Percentiles rank a stretch among this genome's conserved stretches.
Evolutionary conservation across 2,797 vertebrate genomes (phyloP).

Genomic region (Enteromius afrohamiltoni): DNA sequence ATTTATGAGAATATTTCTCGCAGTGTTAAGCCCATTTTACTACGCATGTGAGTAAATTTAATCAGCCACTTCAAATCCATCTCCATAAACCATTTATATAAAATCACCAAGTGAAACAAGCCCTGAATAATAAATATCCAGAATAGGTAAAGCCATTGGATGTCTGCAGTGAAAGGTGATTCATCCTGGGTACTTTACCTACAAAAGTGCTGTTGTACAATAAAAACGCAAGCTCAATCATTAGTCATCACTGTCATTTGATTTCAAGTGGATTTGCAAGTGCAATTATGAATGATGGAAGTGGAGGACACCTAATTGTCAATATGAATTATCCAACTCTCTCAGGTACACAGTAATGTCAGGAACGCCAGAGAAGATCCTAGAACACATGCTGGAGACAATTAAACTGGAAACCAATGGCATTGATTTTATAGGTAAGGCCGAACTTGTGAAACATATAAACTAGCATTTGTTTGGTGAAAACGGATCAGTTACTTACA

Average conservation of each 20-base stretch:
- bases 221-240: slow-evolving; percentile 21
- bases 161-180: slow-evolving; percentile 32
- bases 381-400: slow-evolving; percentile 92
- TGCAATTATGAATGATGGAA: slow-evolving; percentile 30
- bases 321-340: slow-evolving; percentile 10
- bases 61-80: not conserved
- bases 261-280: slow-evolving; percentile 49
- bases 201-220: slow-evolving; percentile 4
- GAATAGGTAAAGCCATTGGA: not conserved
- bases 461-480: not conserved
- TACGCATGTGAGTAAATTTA: not conserved
- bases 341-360: slow-evolving; percentile 92
- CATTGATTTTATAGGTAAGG: slow-evolving; percentile 83
- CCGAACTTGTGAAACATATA: not conserved
- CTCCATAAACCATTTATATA: not conserved
- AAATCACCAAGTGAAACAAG: not conserved
- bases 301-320: not conserved
- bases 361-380: slow-evolving; percentile 94
- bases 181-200: slow-evolving; percentile 53
- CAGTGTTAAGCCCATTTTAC: not conserved
- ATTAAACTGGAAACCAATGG: slow-evolving; percentile 85
- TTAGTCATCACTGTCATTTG: slow-evolving; percentile 52
- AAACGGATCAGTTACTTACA: not conserved
- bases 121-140: not conserved
- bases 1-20: not conserved